Evolutionary conservation across 1,140 invertebrate species (phyloP), one percentile per base, ranked within the genome.

Genomic region (Gryon sp.): DNA sequence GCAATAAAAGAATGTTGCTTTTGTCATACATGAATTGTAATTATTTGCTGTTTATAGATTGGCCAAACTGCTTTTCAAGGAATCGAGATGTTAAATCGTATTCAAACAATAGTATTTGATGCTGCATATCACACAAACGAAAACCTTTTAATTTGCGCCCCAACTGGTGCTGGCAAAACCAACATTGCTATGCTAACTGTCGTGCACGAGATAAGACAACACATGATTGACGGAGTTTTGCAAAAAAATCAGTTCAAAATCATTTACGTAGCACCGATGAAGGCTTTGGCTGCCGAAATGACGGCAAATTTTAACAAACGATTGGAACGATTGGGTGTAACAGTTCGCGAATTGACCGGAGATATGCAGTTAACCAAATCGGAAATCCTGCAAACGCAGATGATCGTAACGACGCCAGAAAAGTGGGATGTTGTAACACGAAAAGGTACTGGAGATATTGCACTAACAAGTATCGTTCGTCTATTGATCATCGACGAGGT

Each of bases 391-490:
- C 93, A 97, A 81, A 99, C 99, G 0, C 98, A 99, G 89, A 99
- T 99, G 93, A 91, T 99, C 12, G 96, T 99, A 2, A 98, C 98
- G 0, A 99, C 99, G 0, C 99, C 99, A 0, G 99, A 99, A 89
- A 99, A 99, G 84, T 99, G 98, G 98, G 99, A 99, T 89, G 97
- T 99, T 9, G 96, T 99, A 1, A 99, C 98, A 0, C 90, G 99
- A 57, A 99, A 99, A 90, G 93, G 94, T 66, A 92, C 88, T 89
- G 96, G 97, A 20, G 98, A 99, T 88, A 94, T 97, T 41, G 95
- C 95, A 32, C 85, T 99, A 11, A 94, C 96, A 2, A 95, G 95
- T 81, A 91, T 99, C 28, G 97, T 99, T 0, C 95, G 96, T 82
- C 89, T 99, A 6, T 88, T 99, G 0, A 99, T 99, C 72, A 98